Evolutionary conservation across 64 coral and sea anemone genomes (phyloP).

Genomic region (Montipora capricornis): DNA sequence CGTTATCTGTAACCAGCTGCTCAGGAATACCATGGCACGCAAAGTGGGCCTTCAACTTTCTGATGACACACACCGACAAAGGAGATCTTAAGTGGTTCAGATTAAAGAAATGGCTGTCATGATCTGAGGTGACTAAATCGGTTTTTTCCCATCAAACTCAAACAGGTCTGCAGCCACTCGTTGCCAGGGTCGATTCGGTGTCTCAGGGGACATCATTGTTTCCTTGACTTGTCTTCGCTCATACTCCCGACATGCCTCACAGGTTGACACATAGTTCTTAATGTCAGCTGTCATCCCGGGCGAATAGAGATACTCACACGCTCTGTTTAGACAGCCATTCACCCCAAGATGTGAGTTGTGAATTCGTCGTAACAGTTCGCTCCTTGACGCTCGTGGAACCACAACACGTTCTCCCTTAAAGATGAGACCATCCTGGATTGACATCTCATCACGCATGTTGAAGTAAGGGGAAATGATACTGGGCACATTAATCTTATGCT

Average conservation of each 20-base stretch:
- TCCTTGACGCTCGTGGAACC: too few relatives aligned
- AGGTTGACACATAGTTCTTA: conserved; percentile 36
- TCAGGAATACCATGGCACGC: neutral
- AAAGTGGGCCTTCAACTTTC: conserved; percentile 2
- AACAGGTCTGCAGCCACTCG: conserved; percentile 28
- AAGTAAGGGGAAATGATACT: too few relatives aligned
- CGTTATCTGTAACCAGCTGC: conserved; percentile 19
- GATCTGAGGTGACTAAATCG: neutral
- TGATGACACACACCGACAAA: neutral
- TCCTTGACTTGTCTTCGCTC: conserved; percentile 28
- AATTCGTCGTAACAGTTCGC: too few relatives aligned
- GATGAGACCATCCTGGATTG: too few relatives aligned
- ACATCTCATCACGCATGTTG: too few relatives aligned
- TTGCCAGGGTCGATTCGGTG: neutral
- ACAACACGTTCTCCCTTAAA: too few relatives aligned
- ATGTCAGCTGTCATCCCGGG: conserved; percentile 13
- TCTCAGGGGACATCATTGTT: conserved; percentile 18
- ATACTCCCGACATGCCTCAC: conserved; percentile 34
- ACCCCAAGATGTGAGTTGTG: conserved; percentile 1
- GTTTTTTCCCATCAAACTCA: conserved; percentile 8
- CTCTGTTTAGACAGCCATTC: conserved; percentile 21
- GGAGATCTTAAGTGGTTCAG: neutral
- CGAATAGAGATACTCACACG: conserved; percentile 43
- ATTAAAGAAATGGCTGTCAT: neutral
- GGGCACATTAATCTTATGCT: too few relatives aligned